A percentile compares a stretch with the other conserved stretches of the same genome.
Conservation (phyloP, 2,113 vertebrate genomes). For the Ondatra zibethicus region DNA sequence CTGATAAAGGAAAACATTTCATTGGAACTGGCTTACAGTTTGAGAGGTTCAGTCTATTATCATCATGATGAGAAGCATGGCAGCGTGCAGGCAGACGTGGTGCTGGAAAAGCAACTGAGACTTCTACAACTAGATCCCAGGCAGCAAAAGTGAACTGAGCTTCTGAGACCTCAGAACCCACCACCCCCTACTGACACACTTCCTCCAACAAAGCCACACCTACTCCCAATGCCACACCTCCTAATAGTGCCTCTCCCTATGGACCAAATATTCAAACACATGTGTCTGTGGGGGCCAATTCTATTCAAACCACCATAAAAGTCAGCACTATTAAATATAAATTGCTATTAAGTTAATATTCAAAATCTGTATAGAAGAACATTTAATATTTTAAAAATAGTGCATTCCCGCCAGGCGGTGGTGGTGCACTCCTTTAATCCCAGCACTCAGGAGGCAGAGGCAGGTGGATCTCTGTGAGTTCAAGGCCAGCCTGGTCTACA, state of each 20-base stretch:
- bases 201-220: neutral
- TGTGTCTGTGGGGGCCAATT: neutral
- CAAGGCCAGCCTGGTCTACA: no score
- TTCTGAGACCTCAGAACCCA: neutral
- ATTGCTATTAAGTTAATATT: constrained; percentile 30
- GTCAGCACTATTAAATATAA: constrained; percentile 49
- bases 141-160: neutral
- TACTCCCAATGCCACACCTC: neutral
- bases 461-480: no score
- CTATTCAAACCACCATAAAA: neutral
- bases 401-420: no score
- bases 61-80: neutral
- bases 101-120: neutral
- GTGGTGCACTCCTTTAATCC: no score
- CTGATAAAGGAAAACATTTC: neutral
- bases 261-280: neutral
- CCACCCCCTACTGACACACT: neutral
- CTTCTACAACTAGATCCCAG: neutral
- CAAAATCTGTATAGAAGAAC: constrained; percentile 10
- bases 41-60: neutral
- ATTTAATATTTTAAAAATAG: neutral
- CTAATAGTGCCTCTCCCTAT: neutral
- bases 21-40: neutral
- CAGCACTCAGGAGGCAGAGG: no score
- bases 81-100: neutral